phyloP scores from a whole-genome alignment of 2,888 invertebrate species.

The Amphimallon solstitiale region DNA sequence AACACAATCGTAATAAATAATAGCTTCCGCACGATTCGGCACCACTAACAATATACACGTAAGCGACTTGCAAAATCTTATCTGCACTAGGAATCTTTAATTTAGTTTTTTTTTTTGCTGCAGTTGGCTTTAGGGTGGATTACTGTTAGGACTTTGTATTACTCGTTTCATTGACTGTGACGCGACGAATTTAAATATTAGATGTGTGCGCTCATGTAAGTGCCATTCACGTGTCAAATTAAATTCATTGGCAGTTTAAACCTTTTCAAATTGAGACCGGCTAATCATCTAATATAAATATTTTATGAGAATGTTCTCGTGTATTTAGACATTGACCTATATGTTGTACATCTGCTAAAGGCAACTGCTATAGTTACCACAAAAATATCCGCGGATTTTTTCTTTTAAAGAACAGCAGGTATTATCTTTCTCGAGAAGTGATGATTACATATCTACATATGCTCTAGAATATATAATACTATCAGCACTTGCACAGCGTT shows the following conservation, averaged over 20 bases:
- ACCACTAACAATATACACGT: not conserved
- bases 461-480: no score
- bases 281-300: not conserved
- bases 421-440: no score
- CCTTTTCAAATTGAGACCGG: not conserved
- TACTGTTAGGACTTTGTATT: conserved; percentile 17
- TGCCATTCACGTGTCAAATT: conserved; percentile 31
- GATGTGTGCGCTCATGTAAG: not conserved
- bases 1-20: conserved; percentile 23
- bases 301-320: not conserved
- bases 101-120: not conserved
- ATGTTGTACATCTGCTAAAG: no score
- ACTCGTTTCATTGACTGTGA: no score
- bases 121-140: conserved; percentile 16
- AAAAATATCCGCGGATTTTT: no score
- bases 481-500: no score
- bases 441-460: no score
- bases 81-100: conserved; percentile 10
- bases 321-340: no score
- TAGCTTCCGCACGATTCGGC: conserved; percentile 32
- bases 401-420: no score
- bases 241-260: not conserved
- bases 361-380: no score
- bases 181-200: no score
- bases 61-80: conserved; percentile 18